A percentile compares a stretch with the other conserved stretches of the same genome.
These are phyloP conservation scores for Drosophila tanythrix DNA, from an alignment of 2,888 invertebrate genomes.

Conservation along the genomic window DNA sequence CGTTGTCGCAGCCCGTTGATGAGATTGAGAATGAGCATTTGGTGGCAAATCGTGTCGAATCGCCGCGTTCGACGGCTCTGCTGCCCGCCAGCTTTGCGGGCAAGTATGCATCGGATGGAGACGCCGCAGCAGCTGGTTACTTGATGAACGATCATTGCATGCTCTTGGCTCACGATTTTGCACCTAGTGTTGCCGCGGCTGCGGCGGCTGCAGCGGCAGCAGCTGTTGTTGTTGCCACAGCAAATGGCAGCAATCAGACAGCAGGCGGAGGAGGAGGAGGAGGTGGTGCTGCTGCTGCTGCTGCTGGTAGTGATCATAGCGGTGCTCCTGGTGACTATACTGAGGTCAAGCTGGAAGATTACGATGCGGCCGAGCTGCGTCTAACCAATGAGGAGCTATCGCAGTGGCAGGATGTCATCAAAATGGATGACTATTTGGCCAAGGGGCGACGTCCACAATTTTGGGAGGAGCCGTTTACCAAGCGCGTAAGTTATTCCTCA, in stretches of 20 bases:
- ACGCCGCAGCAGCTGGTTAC: constrained; percentile 54
- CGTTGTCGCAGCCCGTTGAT: constrained; percentile 75
- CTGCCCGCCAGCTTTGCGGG: constrained; percentile 63
- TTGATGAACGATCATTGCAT: constrained; percentile 82
- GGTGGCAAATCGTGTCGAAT: constrained; percentile 60
- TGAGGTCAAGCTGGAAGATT: constrained; percentile 81
- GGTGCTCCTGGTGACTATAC: constrained; percentile 63
- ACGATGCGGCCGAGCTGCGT: constrained; percentile 78
- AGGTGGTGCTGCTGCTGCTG: not conserved
- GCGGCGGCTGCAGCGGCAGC: constrained; percentile 61
- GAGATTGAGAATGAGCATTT: constrained; percentile 79
- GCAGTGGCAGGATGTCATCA: constrained; percentile 89
- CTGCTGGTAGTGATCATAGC: constrained; percentile 18
- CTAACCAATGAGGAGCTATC: constrained; percentile 83
- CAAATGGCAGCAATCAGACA: constrained; percentile 36
- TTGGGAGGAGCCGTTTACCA: constrained; percentile 96
- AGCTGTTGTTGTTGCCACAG: constrained; percentile 54
- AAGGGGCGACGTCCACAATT: constrained; percentile 95
- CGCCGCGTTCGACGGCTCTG: constrained; percentile 50
- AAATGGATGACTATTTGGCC: constrained; percentile 93
- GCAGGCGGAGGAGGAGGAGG: not conserved
- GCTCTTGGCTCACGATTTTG: constrained; percentile 80
- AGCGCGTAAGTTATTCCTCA: constrained; percentile 86
- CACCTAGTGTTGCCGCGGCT: constrained; percentile 65
- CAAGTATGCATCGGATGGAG: constrained; percentile 65